Percentiles rank a stretch among this genome's conserved stretches.
Conservation (phyloP, 1,140 invertebrate genomes). For the Polyergus mexicanus region DNA sequence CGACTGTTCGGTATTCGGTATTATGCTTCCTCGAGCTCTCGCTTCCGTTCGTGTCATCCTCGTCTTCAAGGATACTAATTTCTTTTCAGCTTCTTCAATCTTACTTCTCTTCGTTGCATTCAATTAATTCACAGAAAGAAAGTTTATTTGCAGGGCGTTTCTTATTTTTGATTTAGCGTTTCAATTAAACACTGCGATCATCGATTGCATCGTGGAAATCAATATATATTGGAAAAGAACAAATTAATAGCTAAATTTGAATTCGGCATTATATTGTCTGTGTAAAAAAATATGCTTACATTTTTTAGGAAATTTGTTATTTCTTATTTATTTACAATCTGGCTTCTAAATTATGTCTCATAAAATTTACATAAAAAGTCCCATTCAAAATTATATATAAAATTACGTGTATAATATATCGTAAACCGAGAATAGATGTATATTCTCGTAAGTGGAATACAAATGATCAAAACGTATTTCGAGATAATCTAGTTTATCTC, state of each 20-base stretch:
- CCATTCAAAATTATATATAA: not conserved
- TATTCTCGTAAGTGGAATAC: not conserved
- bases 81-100: not conserved
- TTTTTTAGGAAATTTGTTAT: not conserved
- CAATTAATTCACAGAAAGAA: not conserved
- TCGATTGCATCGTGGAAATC: no score
- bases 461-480: not conserved
- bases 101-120: not conserved
- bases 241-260: not conserved
- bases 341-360: not conserved
- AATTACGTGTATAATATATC: constrained; percentile 4
- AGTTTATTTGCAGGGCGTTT: not conserved
- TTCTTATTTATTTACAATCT: constrained; percentile 11
- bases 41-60: constrained; percentile 36
- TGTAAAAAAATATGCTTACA: not conserved
- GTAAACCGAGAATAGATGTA: not conserved
- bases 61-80: constrained; percentile 5
- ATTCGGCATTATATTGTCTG: not conserved
- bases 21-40: not conserved
- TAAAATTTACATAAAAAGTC: not conserved
- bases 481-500: constrained; percentile 48
- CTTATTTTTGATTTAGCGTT: not conserved
- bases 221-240: not conserved
- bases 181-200: not conserved
- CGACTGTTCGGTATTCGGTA: constrained; percentile 3